A percentile compares a stretch with the other conserved stretches of the same genome.
Conservation (phyloP, 2,797 vertebrate genomes). For the Notamacropus eugenii region DNA sequence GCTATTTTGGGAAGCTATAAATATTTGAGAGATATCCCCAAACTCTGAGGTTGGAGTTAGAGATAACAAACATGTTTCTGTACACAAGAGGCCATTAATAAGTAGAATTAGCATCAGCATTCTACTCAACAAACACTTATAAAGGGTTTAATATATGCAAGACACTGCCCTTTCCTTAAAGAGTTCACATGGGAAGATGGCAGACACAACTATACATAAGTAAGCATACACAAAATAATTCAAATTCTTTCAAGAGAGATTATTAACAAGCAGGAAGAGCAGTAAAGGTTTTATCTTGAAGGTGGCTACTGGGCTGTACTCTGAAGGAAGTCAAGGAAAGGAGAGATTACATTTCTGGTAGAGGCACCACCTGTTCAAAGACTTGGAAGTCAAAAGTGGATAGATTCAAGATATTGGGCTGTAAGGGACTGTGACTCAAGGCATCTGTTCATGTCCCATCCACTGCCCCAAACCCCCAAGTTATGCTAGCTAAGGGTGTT, state of each 20-base stretch:
- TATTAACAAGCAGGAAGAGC: not conserved
- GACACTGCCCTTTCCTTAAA: not conserved
- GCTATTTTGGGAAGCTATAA: constrained; percentile 14
- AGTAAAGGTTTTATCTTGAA: not conserved
- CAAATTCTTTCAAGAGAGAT: not conserved
- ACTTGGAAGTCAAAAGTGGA: not conserved
- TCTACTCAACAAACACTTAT: not conserved
- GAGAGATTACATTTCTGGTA: not conserved
- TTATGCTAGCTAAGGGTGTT: not conserved
- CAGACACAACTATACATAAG: not conserved
- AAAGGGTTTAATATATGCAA: not conserved
- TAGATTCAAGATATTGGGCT: not conserved
- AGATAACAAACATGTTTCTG: not conserved
- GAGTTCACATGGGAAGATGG: not conserved
- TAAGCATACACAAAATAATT: not conserved
- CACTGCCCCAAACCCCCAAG: not conserved
- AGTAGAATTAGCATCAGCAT: not conserved
- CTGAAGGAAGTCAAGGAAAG: not conserved
- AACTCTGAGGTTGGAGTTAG: not conserved
- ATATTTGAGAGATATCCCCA: not conserved
- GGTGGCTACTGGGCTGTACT: not conserved
- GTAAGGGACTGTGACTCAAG: not conserved
- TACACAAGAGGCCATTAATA: not conserved
- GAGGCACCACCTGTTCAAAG: not conserved
- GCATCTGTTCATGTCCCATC: not conserved